Conservation (phyloP, 2,888 invertebrate genomes). For the Gerris lacustris region DNA sequence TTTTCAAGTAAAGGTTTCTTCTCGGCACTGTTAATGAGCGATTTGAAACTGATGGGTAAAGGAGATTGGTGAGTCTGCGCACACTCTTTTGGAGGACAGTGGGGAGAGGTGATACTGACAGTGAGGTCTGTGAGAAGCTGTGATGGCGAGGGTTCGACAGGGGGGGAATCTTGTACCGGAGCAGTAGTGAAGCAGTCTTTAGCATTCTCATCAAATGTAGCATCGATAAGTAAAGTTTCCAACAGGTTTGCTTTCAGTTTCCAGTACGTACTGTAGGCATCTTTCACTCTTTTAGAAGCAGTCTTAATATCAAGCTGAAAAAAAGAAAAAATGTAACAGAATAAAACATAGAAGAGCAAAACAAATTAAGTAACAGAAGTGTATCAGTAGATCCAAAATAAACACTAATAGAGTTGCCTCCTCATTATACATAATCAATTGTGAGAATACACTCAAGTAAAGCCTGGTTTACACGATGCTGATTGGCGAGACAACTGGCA, state of each 20-base stretch:
- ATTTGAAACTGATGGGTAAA: neutral
- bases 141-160: neutral
- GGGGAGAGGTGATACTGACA: neutral
- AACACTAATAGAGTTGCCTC: too few species aligned
- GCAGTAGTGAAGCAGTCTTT: conserved; percentile 28
- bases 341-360: too few species aligned
- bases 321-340: conserved; percentile 19
- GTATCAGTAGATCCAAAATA: too few species aligned
- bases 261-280: conserved; percentile 72
- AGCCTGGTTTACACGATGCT: too few species aligned
- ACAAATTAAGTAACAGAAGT: too few species aligned
- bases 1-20: conserved; percentile 21
- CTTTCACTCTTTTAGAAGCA: conserved; percentile 57
- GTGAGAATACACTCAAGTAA: too few species aligned
- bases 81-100: neutral
- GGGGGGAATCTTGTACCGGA: conserved; percentile 6
- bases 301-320: conserved; percentile 63
- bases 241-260: conserved; percentile 61
- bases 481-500: too few species aligned
- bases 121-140: neutral
- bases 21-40: neutral
- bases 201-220: conserved; percentile 33
- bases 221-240: conserved; percentile 45
- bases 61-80: neutral
- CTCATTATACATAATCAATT: too few species aligned